These are phyloP conservation scores for Platerodrilus igneus DNA, from an alignment of 2,888 invertebrate species.

Conservation along the genomic window DNA sequence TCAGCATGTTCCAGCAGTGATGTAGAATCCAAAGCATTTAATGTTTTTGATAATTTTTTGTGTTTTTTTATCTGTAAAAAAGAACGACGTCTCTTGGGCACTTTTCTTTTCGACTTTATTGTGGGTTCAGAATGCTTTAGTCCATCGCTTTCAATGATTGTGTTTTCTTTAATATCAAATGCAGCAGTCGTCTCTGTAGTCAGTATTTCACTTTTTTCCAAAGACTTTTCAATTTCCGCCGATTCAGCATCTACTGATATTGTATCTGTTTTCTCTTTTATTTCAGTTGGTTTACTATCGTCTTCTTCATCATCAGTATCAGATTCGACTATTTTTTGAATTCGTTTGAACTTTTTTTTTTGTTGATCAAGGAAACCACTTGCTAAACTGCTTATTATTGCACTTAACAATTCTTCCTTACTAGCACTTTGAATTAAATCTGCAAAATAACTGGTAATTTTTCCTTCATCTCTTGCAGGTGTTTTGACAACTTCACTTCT, in stretches of 20 bases:
- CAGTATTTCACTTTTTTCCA: no score
- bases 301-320: slow-evolving; percentile 45
- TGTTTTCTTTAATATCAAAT: no score
- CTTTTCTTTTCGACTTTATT: no score
- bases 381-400: slow-evolving; percentile 36
- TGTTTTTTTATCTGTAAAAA: slow-evolving; percentile 15
- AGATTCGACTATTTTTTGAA: slow-evolving; percentile 55
- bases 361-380: slow-evolving; percentile 37
- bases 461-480: slow-evolving; percentile 32
- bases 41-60: slow-evolving; percentile 17
- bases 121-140: no score
- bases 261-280: background rate
- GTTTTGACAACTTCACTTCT: no score
- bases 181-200: no score
- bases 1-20: no score
- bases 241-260: slow-evolving; percentile 12
- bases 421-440: slow-evolving; percentile 35
- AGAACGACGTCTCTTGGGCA: no score
- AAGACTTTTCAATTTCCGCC: slow-evolving; percentile 43
- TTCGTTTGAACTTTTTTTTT: slow-evolving; percentile 55
- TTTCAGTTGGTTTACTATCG: slow-evolving; percentile 25
- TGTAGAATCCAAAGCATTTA: no score
- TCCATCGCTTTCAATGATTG: no score
- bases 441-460: slow-evolving; percentile 36
- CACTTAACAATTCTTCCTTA: slow-evolving; percentile 33